Base-by-base conservation (phyloP, 2,113 vertebrate species). In the Phrynosoma blainvillii region DNA sequence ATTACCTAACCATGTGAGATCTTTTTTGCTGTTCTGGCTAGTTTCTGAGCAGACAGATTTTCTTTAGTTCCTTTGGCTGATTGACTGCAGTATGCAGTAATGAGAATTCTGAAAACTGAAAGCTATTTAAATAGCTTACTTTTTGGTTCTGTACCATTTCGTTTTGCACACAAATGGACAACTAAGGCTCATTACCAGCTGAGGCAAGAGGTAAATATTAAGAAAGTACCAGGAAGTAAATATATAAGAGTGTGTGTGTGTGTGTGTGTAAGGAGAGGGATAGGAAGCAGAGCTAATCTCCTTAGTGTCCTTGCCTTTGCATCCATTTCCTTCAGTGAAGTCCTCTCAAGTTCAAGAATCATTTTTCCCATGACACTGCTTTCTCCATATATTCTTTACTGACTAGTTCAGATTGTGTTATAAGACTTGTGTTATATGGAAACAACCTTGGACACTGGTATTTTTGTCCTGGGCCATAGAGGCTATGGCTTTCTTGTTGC, bases 361-460 rank as follows among this genome's bases (percentile, higher is more conserved):
- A 66, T 71, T 91, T 87, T 93, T 91, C 91, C 90, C 89, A 89
- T 93, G 92, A 89, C 89, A 92, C 87, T 62, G 66, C 86, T 94
- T 92, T 89, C 90, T 89, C 89, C 68, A 81, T 73, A 85, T 93
- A 79, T 86, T 91, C 87, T 65, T 88, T 79, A 47, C 85, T 82
- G 75, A 68, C 30, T 8, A 84, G 66, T 47, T 88, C 18, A 56
- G 62, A 47, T 84, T 71, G 16, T 21, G 16, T n/a, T 59, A 27
- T 47, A 47, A 47, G 47, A 47, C 47, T 47, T 47, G 47, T 47
- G 47, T 47, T 47, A 47, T 47, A 47, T 47, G 47, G 47, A 47
- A 7, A 47, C 47, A 47, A 7, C 47, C 47, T 7, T 47, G 47
- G 47, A 6, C 5, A 47, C 47, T 47, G 47, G 47, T 47, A 47